Conservation (phyloP, 2,888 invertebrate species). For the Mythimna albipuncta region DNA sequence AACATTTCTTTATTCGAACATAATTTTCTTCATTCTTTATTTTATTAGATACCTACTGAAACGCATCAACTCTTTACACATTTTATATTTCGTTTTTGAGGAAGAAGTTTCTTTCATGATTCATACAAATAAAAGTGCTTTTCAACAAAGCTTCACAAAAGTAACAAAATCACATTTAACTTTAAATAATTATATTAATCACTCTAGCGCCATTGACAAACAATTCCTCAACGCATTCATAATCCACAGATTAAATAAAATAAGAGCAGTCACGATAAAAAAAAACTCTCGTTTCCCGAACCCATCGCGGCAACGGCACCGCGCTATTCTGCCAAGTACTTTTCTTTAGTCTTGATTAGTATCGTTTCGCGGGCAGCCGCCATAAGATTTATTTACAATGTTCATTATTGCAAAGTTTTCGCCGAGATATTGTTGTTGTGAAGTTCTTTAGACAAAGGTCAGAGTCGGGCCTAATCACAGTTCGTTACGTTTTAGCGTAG, state of each 20-base stretch:
- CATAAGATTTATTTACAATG: constrained; percentile 65
- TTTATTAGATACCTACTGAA: neutral
- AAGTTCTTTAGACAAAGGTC: constrained; percentile 61
- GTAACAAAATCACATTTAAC: neutral
- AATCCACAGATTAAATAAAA: constrained; percentile 48
- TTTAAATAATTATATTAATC: neutral
- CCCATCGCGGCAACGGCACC: constrained; percentile 33
- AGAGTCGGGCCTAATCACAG: constrained; percentile 54
- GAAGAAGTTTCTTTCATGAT: too few relatives aligned
- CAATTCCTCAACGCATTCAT: constrained; percentile 21
- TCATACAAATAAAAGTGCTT: too few relatives aligned
- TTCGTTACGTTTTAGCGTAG: constrained; percentile 53
- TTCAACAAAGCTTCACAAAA: neutral
- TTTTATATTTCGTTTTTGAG: neutral
- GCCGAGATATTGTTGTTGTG: constrained; percentile 60
- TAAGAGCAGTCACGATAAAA: constrained; percentile 23
- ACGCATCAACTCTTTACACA: neutral
- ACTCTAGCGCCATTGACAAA: constrained; percentile 21
- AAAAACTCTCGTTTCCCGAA: constrained; percentile 29
- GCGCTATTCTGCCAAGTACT: constrained; percentile 60
- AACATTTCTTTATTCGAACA: neutral
- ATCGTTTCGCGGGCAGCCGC: constrained; percentile 63
- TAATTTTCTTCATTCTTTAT: neutral
- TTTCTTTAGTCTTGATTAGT: constrained; percentile 65
- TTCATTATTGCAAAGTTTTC: constrained; percentile 63